Conservation (phyloP, 37 sponge, comb jelly and placozoan species). For the Haliclona indistincta region DNA sequence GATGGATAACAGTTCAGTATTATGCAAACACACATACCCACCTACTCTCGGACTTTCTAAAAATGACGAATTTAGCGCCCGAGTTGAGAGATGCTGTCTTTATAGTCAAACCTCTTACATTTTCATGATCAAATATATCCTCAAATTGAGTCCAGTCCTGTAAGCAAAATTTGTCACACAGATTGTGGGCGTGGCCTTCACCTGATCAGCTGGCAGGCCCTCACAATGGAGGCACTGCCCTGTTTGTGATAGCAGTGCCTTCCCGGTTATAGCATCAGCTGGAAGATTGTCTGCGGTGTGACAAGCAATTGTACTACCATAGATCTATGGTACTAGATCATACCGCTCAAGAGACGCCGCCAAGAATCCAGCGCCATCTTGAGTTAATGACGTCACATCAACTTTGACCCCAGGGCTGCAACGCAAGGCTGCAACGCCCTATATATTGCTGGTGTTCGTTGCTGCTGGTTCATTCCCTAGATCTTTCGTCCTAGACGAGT, state of each 20-base stretch:
- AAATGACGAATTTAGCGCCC: slow-evolving; percentile 18
- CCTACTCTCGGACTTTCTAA: slow-evolving; percentile 44
- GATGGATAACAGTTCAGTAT: background rate
- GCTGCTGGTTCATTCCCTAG: too few relatives aligned
- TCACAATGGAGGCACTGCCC: slow-evolving; percentile 14
- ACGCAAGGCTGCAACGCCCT: too few relatives aligned
- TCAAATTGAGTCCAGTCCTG: slow-evolving; percentile 21
- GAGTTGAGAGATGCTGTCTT: background rate
- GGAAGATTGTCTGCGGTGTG: too few relatives aligned
- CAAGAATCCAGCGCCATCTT: too few relatives aligned
- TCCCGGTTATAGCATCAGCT: slow-evolving; percentile 14
- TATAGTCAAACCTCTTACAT: background rate
- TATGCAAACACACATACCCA: background rate
- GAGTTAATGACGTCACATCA: too few relatives aligned
- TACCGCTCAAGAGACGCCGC: too few relatives aligned
- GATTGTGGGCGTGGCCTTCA: too few relatives aligned
- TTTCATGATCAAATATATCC: background rate
- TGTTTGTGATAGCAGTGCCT: slow-evolving; percentile 28
- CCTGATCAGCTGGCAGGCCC: slow-evolving; percentile 1
- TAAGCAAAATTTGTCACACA: background rate
- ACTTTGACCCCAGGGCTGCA: too few relatives aligned
- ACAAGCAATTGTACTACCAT: too few relatives aligned
- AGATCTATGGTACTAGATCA: too few relatives aligned
- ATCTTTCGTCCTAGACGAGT: too few relatives aligned
- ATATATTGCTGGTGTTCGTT: too few relatives aligned